Percentiles rank a stretch among this genome's conserved stretches.
Conservation (phyloP, 2,888 invertebrate species). For the Xylota segnis region DNA sequence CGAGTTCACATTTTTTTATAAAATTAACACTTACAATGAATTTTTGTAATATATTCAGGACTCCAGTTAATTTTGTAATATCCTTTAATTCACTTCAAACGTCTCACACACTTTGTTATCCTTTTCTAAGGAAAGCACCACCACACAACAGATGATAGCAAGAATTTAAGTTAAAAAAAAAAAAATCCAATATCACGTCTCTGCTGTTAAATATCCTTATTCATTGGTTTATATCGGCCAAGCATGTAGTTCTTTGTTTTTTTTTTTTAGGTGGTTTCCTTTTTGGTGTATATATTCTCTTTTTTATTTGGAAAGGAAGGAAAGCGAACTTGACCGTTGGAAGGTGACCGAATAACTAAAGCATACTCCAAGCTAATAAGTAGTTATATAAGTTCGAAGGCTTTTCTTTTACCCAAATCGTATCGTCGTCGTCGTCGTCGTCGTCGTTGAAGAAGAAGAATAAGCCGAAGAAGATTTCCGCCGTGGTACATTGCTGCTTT, state of each 20-base stretch:
- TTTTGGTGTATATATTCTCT: conserved; percentile 33
- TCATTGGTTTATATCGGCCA: conserved; percentile 36
- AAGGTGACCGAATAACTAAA: conserved; percentile 84
- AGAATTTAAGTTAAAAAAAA: conserved; percentile 3
- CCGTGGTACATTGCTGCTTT: conserved; percentile 65
- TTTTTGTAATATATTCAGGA: conserved; percentile 18
- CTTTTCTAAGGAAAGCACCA: conserved; percentile 13
- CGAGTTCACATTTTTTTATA: background rate
- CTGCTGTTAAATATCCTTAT: conserved; percentile 48
- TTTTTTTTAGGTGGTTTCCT: conserved; percentile 16
- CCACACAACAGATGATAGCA: conserved; percentile 1
- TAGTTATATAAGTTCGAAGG: conserved; percentile 84
- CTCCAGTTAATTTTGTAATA: conserved; percentile 34
- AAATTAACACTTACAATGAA: conserved; percentile 59
- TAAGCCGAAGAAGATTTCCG: conserved; percentile 73
- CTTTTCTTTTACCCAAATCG: conserved; percentile 79
- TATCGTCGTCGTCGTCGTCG: conserved; percentile 56
- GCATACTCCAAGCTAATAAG: conserved; percentile 82
- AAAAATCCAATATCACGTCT: conserved; percentile 37
- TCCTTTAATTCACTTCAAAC: conserved; percentile 44
- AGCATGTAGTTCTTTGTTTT: no score
- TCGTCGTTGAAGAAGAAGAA: conserved; percentile 72
- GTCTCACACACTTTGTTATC: conserved; percentile 33
- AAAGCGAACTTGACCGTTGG: conserved; percentile 84
- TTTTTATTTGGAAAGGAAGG: conserved; percentile 77